Evolutionary conservation across 2,113 vertebrate species (phyloP).

Genomic region (Numenius arquata): DNA sequence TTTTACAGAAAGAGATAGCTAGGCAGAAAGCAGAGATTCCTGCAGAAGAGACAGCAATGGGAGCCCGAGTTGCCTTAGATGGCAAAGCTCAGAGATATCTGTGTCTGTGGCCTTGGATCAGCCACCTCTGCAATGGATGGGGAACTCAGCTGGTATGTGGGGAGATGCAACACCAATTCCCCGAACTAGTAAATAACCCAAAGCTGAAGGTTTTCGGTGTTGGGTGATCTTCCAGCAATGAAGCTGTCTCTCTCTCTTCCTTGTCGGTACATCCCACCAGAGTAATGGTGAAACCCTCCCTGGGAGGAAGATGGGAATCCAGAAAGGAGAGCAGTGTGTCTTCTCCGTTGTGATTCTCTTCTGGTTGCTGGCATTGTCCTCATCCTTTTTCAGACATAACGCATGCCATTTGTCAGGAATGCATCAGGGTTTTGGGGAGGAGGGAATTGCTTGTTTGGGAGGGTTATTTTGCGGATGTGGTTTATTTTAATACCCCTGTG

Average conservation of each 20-base stretch:
- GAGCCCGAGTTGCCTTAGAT: not conserved
- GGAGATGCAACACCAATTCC: not conserved
- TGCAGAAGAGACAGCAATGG: fast-evolving
- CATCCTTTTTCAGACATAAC: not conserved
- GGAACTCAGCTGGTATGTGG: not conserved
- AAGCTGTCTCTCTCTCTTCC: not conserved
- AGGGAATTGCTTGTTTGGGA: not conserved
- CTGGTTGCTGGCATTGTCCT: not conserved
- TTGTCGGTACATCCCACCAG: not conserved
- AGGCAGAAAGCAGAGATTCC: not conserved
- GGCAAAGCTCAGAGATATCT: not conserved
- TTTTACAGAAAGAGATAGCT: not conserved
- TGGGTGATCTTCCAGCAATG: not conserved
- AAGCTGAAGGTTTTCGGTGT: not conserved
- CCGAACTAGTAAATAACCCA: not conserved
- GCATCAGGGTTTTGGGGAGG: fast-evolving
- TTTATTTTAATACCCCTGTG: not conserved
- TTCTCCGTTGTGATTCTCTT: not conserved
- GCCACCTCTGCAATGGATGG: not conserved
- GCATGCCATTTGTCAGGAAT: not conserved
- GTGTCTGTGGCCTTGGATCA: fast-evolving
- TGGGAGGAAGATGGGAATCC: not conserved
- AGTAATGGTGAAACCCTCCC: not conserved
- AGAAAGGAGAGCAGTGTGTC: not conserved
- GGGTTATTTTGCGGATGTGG: not conserved